phyloP scores from a whole-genome alignment of 2,113 vertebrate genomes.

The Atractosteus spatula region DNA sequence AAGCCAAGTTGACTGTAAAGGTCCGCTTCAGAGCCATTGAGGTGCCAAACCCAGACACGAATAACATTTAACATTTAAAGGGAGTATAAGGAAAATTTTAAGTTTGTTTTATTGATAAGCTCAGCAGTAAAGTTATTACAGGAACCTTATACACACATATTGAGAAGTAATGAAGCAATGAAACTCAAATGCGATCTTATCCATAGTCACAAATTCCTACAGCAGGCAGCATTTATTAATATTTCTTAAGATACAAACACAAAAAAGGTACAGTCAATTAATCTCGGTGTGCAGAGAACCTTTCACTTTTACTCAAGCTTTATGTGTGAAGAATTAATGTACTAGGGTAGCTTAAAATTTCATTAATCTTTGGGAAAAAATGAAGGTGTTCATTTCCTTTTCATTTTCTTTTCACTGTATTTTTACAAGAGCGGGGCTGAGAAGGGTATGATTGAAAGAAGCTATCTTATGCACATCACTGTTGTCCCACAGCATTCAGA shows the following conservation, averaged over 20 bases:
- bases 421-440: constrained; percentile 57
- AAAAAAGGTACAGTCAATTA: constrained; percentile 28
- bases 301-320: constrained; percentile 40
- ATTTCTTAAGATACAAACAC: constrained; percentile 38
- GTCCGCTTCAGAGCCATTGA: too few relatives aligned
- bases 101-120: too few relatives aligned
- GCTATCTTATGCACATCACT: constrained; percentile 87
- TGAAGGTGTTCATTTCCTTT: constrained; percentile 58
- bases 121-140: too few relatives aligned
- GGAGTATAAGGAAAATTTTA: too few relatives aligned
- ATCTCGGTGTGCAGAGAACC: constrained; percentile 25
- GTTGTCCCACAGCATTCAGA: constrained; percentile 97
- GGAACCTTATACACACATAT: too few relatives aligned
- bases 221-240: constrained; percentile 23
- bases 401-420: constrained; percentile 50
- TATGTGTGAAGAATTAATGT: constrained; percentile 41
- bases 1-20: too few relatives aligned
- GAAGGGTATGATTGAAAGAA: constrained; percentile 85
- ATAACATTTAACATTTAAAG: too few relatives aligned
- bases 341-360: constrained; percentile 39
- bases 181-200: too few relatives aligned
- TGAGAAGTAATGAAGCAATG: too few relatives aligned
- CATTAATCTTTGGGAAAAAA: constrained; percentile 48
- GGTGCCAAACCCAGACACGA: too few relatives aligned
- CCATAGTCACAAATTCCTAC: neutral